phyloP scores from a whole-genome alignment of 2,113 vertebrate genomes.

The Sebastes fasciatus region DNA sequence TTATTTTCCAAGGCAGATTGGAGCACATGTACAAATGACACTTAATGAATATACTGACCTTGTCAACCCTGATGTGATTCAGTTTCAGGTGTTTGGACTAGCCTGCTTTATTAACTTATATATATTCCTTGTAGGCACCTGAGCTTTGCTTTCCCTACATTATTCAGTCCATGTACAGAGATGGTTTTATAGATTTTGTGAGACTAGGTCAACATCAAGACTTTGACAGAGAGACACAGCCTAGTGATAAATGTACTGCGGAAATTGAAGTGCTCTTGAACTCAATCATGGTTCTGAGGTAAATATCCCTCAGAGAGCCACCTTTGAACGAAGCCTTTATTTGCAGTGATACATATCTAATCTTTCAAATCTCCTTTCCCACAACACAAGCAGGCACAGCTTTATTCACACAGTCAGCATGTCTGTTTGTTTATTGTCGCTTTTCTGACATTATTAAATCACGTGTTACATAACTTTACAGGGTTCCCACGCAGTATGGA shows the following conservation, averaged over 20 bases:
- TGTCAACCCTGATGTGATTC: background rate
- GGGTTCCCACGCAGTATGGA: too few relatives aligned
- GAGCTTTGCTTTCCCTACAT: background rate
- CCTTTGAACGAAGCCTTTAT: constrained; percentile 31
- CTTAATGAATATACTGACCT: background rate
- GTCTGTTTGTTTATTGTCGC: background rate
- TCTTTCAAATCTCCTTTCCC: constrained; percentile 26
- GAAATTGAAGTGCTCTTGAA: constrained; percentile 43
- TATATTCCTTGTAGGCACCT: constrained; percentile 17
- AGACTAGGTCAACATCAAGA: constrained; percentile 21
- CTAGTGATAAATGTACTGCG: constrained; percentile 39
- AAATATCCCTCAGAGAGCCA: constrained; percentile 38
- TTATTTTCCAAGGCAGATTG: background rate
- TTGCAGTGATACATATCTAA: constrained; percentile 42
- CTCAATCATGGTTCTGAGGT: constrained; percentile 22
- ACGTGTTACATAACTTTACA: background rate
- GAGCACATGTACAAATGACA: background rate
- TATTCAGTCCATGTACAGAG: constrained; percentile 29
- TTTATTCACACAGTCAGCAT: background rate
- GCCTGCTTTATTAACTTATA: constrained; percentile 18
- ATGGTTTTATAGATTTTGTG: constrained; percentile 31
- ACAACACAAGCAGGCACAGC: background rate
- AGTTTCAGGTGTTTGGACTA: constrained; percentile 9
- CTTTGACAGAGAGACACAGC: constrained; percentile 16
- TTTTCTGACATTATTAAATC: constrained; percentile 2